Evolutionary conservation across 2,888 invertebrate species (phyloP).

Genomic region (Oxyteleia sp.): DNA sequence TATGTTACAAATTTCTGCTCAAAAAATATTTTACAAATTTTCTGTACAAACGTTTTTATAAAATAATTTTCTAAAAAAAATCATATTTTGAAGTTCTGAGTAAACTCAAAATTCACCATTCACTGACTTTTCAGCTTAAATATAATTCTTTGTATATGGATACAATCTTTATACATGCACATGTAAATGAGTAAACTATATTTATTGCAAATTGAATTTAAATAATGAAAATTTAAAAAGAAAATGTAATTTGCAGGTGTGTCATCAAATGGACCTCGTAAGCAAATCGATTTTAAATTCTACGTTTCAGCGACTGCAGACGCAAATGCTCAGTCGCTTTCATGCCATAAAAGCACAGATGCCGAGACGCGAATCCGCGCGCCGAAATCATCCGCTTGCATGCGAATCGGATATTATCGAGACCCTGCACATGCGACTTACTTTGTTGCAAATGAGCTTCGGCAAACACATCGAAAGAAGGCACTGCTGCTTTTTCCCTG

Average conservation of each 20-base stretch:
- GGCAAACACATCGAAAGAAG: constrained; percentile 97
- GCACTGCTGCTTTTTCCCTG: constrained; percentile 97
- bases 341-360: constrained; percentile 96
- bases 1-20: no score
- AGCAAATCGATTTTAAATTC: constrained; percentile 94
- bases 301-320: constrained; percentile 95
- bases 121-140: no score
- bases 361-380: constrained; percentile 96
- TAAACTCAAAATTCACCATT: no score
- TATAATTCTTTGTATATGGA: no score
- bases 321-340: constrained; percentile 94
- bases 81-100: no score
- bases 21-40: no score
- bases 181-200: no score
- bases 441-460: constrained; percentile 97
- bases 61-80: no score
- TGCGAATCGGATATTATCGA: constrained; percentile 97
- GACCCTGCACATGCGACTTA: constrained; percentile 96
- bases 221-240: no score
- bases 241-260: constrained; percentile 90
- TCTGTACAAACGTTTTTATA: no score
- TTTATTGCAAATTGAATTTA: no score
- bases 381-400: constrained; percentile 96
- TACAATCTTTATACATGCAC: no score
- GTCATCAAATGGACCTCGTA: constrained; percentile 93